Evolutionary conservation across 2,888 invertebrate genomes (phyloP).

Genomic region (Dynastes tityus): DNA sequence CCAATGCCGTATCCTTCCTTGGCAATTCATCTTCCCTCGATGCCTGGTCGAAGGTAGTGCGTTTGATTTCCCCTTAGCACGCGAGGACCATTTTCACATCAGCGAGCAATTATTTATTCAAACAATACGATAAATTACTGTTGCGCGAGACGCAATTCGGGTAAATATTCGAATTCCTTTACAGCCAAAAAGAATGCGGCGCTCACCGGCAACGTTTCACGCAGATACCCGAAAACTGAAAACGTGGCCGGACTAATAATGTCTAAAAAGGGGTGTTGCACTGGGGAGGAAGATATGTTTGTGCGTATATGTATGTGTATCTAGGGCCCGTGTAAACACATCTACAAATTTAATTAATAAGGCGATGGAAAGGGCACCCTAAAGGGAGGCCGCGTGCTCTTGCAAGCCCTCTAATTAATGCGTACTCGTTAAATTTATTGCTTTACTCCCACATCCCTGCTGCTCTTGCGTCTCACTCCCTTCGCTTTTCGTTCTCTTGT

Average conservation of each 20-base stretch:
- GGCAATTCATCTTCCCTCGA: conserved; percentile 12
- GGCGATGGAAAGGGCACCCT: background rate
- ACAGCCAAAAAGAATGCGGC: background rate
- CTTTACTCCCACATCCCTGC: conserved; percentile 21
- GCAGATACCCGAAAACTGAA: conserved; percentile 1
- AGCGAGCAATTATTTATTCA: conserved; percentile 36
- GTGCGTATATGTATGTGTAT: conserved; percentile 17
- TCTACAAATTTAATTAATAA: conserved; percentile 47
- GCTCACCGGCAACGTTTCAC: background rate
- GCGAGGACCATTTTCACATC: conserved; percentile 23
- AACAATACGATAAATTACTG: conserved; percentile 38
- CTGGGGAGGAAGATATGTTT: conserved; percentile 24
- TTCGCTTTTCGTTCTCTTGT: conserved; percentile 7
- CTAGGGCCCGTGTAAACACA: conserved; percentile 38
- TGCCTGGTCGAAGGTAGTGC: background rate
- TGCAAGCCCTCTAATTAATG: conserved; percentile 46
- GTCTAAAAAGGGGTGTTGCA: conserved; percentile 12
- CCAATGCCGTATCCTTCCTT: background rate
- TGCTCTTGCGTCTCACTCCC: background rate
- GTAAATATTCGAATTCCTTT: conserved; percentile 22
- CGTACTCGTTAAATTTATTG: conserved; percentile 47
- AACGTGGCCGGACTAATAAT: conserved; percentile 39
- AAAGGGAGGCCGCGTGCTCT: conserved; percentile 29
- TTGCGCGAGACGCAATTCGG: background rate
- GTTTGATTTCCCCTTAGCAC: conserved; percentile 20